Conservation (phyloP, 2,888 invertebrate genomes). For the Dasypogon diadema region DNA sequence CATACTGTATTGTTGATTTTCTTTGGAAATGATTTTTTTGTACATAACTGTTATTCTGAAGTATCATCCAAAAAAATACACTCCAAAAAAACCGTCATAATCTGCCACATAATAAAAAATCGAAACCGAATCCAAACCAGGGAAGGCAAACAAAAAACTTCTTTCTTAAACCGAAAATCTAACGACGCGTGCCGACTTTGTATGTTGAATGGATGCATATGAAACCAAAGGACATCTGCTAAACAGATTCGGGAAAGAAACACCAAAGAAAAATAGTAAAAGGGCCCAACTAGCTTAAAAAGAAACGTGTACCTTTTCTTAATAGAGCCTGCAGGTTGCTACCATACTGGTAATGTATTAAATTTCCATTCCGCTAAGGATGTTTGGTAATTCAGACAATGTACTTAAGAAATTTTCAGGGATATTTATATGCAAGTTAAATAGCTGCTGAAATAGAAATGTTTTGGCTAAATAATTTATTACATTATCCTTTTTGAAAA, state of each 20-base stretch:
- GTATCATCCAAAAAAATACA: neutral
- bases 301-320: constrained; percentile 15
- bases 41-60: no score
- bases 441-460: neutral
- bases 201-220: neutral
- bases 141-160: constrained; percentile 4
- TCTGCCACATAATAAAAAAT: constrained; percentile 17
- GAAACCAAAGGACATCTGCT: constrained; percentile 26
- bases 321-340: constrained; percentile 29
- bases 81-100: neutral
- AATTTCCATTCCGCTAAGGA: constrained; percentile 1
- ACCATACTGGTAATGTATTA: constrained; percentile 26
- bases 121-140: constrained; percentile 2
- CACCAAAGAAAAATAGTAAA: neutral
- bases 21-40: no score
- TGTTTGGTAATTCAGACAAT: neutral
- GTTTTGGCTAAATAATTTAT: no score
- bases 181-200: constrained; percentile 39
- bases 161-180: constrained; percentile 17
- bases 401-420: neutral
- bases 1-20: no score
- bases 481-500: no score
- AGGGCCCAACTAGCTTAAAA: neutral
- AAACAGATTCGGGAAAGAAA: constrained; percentile 17
- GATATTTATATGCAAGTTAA: constrained; percentile 1